These are phyloP conservation scores for Mesoligia furuncula DNA, from an alignment of 2,888 invertebrate species.

Conservation along the genomic window DNA sequence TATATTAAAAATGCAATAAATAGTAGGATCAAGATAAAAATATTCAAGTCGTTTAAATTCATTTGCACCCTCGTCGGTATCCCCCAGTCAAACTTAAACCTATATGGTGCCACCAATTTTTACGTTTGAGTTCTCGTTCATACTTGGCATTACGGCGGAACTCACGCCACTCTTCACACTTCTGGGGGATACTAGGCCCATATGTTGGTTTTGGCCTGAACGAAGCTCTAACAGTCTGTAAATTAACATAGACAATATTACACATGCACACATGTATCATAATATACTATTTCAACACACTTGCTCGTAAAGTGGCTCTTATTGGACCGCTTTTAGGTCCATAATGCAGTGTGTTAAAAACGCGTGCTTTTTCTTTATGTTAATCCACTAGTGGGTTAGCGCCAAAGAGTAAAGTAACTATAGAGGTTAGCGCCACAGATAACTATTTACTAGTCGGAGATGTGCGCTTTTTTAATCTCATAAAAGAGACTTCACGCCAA, in stretches of 20 bases:
- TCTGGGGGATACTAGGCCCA: slow-evolving; percentile 89
- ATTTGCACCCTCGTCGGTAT: slow-evolving; percentile 72
- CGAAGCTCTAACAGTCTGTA: slow-evolving; percentile 84
- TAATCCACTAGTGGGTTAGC: too few relatives aligned
- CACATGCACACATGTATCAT: too few relatives aligned
- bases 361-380: too few relatives aligned
- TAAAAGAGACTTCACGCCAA: too few relatives aligned
- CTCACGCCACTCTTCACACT: slow-evolving; percentile 90
- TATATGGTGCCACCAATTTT: slow-evolving; percentile 83
- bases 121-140: slow-evolving; percentile 77
- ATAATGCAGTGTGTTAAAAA: too few relatives aligned
- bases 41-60: slow-evolving; percentile 23
- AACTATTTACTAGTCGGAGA: too few relatives aligned
- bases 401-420: too few relatives aligned
- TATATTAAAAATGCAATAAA: slow-evolving; percentile 40
- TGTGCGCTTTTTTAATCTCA: too few relatives aligned
- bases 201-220: slow-evolving; percentile 85
- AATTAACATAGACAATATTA: slow-evolving; percentile 10
- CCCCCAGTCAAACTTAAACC: slow-evolving; percentile 79
- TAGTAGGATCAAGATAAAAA: slow-evolving; percentile 20
- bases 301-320: too few relatives aligned
- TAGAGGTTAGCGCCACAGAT: too few relatives aligned
- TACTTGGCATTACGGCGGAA: slow-evolving; percentile 87
- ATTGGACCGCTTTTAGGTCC: too few relatives aligned
- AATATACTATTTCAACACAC: too few relatives aligned